Evolutionary conservation across 2,113 vertebrate species (phyloP).

Genomic region (Lepus europaeus): DNA sequence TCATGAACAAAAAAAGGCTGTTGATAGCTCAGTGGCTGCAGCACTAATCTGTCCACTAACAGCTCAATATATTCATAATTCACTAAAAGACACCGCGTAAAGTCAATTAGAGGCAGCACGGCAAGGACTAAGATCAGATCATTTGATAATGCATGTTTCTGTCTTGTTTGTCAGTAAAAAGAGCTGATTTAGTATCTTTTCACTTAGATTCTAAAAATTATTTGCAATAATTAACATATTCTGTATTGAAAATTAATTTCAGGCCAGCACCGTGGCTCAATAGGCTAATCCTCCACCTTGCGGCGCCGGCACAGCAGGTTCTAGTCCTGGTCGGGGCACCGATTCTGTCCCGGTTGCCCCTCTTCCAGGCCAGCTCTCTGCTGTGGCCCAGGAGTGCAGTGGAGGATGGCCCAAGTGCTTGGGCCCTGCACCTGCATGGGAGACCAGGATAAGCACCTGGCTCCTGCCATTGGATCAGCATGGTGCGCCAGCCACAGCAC

Average conservation of each 20-base stretch:
- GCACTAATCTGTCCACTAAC: not conserved
- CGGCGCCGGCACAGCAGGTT: too few relatives aligned
- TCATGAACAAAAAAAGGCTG: not conserved
- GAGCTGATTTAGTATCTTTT: not conserved
- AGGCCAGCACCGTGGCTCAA: too few relatives aligned
- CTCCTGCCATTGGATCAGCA: too few relatives aligned
- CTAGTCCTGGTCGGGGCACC: too few relatives aligned
- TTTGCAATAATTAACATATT: not conserved
- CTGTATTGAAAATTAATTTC: constrained; percentile 3
- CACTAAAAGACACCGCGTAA: not conserved
- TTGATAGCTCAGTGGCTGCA: not conserved
- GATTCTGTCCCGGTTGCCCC: too few relatives aligned
- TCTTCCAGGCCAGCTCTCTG: too few relatives aligned
- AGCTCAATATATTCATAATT: not conserved
- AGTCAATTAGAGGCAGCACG: not conserved
- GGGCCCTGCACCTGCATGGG: too few relatives aligned
- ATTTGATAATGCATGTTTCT: not conserved
- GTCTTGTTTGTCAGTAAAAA: not conserved
- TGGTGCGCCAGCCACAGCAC: too few relatives aligned
- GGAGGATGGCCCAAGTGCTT: too few relatives aligned
- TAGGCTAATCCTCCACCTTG: too few relatives aligned
- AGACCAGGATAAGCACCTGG: too few relatives aligned
- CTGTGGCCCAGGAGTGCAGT: too few relatives aligned
- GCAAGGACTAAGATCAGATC: not conserved
- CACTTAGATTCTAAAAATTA: constrained; percentile 7